These are phyloP conservation scores for Agriopis marginaria DNA, from an alignment of 2,888 invertebrate species.

Conservation along the genomic window DNA sequence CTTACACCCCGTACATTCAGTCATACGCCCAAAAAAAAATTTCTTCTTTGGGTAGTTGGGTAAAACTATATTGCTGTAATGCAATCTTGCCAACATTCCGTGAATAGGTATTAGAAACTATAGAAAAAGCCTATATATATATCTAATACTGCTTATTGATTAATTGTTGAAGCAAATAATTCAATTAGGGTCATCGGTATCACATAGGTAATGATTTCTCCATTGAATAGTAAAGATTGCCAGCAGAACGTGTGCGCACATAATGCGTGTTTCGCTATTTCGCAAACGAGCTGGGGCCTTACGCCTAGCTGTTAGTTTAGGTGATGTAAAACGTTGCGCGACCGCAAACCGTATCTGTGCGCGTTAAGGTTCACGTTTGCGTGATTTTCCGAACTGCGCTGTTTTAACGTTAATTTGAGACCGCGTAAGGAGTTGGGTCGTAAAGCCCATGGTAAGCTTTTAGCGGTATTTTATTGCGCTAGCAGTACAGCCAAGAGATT, in stretches of 20 bases:
- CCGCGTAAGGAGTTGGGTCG: no score
- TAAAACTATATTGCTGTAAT: no score
- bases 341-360: no score
- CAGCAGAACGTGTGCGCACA: constrained; percentile 6
- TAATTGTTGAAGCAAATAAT: background rate
- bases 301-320: no score
- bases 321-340: no score
- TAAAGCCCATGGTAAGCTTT: background rate
- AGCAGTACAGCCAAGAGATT: background rate
- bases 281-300: background rate
- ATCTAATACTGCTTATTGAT: no score
- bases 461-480: background rate
- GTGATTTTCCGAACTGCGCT: no score
- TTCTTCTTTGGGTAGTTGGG: no score
- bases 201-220: constrained; percentile 1
- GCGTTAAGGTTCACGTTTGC: no score
- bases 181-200: constrained; percentile 18
- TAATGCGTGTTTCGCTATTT: constrained; percentile 10
- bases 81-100: background rate
- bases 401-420: no score
- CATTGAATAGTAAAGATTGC: constrained; percentile 17
- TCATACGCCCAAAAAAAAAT: no score
- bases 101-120: background rate
- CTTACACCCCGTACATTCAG: no score
- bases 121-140: background rate